Evolutionary conservation across 2,113 vertebrate species (phyloP).

Genomic region (Beaufortia kweichowensis): DNA sequence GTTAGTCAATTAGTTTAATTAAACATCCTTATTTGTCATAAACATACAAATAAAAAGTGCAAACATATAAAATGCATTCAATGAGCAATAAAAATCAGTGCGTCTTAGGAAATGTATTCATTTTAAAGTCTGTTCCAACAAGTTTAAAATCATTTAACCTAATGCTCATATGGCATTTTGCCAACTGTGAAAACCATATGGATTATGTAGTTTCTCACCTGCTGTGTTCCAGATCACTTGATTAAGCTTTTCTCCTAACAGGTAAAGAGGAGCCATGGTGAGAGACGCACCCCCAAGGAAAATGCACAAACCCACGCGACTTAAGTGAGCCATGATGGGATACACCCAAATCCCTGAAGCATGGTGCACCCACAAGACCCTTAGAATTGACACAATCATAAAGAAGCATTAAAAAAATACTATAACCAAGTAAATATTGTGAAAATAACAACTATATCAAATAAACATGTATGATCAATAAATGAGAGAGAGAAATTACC

Average conservation of each 20-base stretch:
- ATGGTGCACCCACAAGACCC: slow-evolving; percentile 61
- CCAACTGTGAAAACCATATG: background rate
- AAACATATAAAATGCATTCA: too few relatives aligned
- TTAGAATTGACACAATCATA: slow-evolving; percentile 22
- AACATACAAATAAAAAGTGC: too few relatives aligned
- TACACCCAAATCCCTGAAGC: slow-evolving; percentile 65
- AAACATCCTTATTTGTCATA: too few relatives aligned
- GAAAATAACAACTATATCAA: background rate
- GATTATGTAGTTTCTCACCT: slow-evolving; percentile 3
- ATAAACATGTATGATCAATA: background rate
- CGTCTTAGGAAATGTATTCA: too few relatives aligned
- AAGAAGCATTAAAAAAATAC: background rate
- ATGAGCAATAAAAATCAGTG: too few relatives aligned
- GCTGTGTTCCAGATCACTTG: slow-evolving; percentile 47
- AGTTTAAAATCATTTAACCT: too few relatives aligned
- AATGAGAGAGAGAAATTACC: slow-evolving; percentile 49
- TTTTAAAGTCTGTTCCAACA: too few relatives aligned
- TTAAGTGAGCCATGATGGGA: slow-evolving; percentile 66
- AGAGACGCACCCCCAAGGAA: slow-evolving; percentile 57
- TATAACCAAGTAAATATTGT: background rate
- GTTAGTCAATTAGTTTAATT: too few relatives aligned
- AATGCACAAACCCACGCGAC: slow-evolving; percentile 49
- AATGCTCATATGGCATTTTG: too few relatives aligned
- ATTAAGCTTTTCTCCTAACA: slow-evolving; percentile 62
- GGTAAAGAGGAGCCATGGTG: slow-evolving; percentile 60